phyloP scores from a whole-genome alignment of 2,888 invertebrate genomes.

The Macaria notata region DNA sequence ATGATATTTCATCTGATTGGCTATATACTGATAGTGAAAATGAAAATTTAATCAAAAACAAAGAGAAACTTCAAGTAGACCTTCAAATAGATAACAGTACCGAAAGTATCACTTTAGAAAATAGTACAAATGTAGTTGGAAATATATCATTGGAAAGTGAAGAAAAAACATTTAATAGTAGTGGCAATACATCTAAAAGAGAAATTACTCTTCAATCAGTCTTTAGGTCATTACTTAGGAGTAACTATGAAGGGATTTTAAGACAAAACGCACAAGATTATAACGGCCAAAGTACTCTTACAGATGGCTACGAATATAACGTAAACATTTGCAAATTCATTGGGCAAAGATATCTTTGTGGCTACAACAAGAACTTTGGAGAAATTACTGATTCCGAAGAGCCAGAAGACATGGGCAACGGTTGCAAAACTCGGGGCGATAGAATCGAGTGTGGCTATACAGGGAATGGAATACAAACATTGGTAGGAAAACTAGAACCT shows the following conservation, averaged over 20 bases:
- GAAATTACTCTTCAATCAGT: constrained; percentile 2
- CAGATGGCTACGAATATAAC: constrained; percentile 54
- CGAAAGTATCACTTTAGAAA: too few species aligned
- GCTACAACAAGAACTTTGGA: constrained; percentile 61
- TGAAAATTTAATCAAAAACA: too few species aligned
- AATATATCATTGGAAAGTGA: too few species aligned
- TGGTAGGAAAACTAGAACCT: too few species aligned
- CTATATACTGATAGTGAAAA: constrained; percentile 9
- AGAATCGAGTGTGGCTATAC: constrained; percentile 68
- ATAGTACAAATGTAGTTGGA: too few species aligned
- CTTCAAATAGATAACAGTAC: too few species aligned
- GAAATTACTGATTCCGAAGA: constrained; percentile 32
- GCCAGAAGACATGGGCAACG: constrained; percentile 47
- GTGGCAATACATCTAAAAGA: constrained; percentile 1
- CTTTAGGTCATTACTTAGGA: too few species aligned
- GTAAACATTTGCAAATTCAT: constrained; percentile 49
- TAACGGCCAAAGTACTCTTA: constrained; percentile 18
- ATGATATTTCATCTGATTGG: constrained; percentile 11
- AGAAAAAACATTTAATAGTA: background rate
- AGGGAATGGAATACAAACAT: too few species aligned
- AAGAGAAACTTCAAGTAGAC: too few species aligned
- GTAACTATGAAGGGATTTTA: too few species aligned
- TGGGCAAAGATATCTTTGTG: constrained; percentile 59
- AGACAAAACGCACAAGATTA: background rate
- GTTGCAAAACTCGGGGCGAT: constrained; percentile 53